Evolutionary conservation across 2,888 invertebrate genomes (phyloP).

Genomic region (Timema cristinae): DNA sequence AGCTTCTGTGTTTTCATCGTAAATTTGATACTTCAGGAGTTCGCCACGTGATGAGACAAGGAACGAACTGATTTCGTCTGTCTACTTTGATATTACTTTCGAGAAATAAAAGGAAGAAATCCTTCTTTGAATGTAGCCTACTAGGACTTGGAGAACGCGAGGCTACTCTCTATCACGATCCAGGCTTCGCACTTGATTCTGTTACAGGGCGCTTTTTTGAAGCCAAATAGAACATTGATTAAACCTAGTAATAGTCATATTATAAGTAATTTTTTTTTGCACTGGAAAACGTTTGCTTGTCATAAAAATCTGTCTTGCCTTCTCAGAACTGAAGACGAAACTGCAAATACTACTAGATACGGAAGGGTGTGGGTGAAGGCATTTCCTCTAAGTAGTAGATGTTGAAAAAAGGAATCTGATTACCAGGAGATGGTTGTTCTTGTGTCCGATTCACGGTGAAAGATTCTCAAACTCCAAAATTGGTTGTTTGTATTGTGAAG

Average conservation of each 20-base stretch:
- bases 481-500: background rate
- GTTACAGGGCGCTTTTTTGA: slow-evolving; percentile 68
- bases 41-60: slow-evolving; percentile 38
- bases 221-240: slow-evolving; percentile 60
- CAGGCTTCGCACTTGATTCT: slow-evolving; percentile 64
- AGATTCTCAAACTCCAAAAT: slow-evolving; percentile 10
- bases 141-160: slow-evolving; percentile 24
- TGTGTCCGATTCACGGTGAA: background rate
- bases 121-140: background rate
- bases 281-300: background rate
- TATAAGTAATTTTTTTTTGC: slow-evolving; percentile 4
- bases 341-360: background rate
- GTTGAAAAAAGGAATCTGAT: slow-evolving; percentile 66
- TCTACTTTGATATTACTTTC: background rate
- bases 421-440: slow-evolving; percentile 36
- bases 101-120: no score
- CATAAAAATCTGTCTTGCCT: slow-evolving; percentile 57
- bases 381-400: slow-evolving; percentile 59
- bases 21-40: slow-evolving; percentile 41
- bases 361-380: slow-evolving; percentile 38
- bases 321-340: slow-evolving; percentile 61
- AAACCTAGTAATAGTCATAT: slow-evolving; percentile 55
- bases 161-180: slow-evolving; percentile 50
- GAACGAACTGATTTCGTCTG: slow-evolving; percentile 16
- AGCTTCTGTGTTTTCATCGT: slow-evolving; percentile 53